Evolutionary conservation across 1,140 invertebrate species (phyloP), one percentile per base, ranked within the genome.

Genomic region (Drosophila biarmipes): DNA sequence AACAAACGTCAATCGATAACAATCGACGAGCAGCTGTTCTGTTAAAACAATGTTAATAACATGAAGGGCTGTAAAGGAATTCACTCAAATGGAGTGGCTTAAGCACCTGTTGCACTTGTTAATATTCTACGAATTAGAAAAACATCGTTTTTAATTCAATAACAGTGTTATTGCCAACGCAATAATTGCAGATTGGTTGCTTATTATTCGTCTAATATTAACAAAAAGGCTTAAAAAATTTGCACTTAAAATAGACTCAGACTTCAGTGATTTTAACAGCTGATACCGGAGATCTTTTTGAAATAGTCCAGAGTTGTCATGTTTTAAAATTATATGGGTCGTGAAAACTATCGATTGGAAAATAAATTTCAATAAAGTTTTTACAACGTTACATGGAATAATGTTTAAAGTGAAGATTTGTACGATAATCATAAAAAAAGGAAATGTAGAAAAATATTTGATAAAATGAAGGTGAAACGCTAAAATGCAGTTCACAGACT

Each of bases 1-100:
- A 15, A 24, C 24, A 29, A 24, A 3, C 24, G 11, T 2, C 21
- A 31, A 49, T 59, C 59, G 59, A 62, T 62, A 62, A 37, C 12
- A 17, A 34, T 5, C 1, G 17, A 12, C 5, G 6, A 10, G 2
- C 29, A 51, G 46, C 46, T 31, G 27, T 17, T 12, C 24, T 49
- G 48, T 19, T 51, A 51, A 14, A 14, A 7, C 29, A 1, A 15
- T 51, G 29, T 49, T 49, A 34, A 19, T 34, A 34, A 14, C 29
- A 51, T 10, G 5, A 51, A 19, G 15, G 15, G 48, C 29, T 34
- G 29, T 6, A 48, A 31, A 29, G n/a, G 8, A 29, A 48, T 6
- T 6, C 45, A 46, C 21, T 29, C 27, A 29, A 17, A 17, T 43
- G 17, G 40, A 43, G 40, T 19, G 4, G 19, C 4, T 6, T 43